Base-by-base conservation (phyloP, 2,797 vertebrate genomes). In the Esox lucius region DNA sequence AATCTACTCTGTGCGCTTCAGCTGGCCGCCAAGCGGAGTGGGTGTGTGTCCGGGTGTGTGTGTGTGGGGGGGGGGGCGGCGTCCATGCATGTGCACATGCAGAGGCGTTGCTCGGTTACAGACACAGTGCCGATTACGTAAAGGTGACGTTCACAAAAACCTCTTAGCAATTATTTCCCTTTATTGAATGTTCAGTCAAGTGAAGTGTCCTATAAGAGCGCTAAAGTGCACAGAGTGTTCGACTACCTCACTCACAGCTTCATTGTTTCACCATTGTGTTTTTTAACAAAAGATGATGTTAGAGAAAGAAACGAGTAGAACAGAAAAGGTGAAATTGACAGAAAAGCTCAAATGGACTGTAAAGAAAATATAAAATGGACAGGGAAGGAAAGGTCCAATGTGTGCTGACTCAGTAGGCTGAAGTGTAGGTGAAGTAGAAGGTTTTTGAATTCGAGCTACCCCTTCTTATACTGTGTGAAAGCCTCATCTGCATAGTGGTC, bases 401-500 rank as follows among this genome's bases (percentile, higher is more conserved):
- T 59, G 7, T 13, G 46, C 79, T 84, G 82, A 80, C 68, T 81
- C 80, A 82, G 81, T 75, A 0, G 22, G 24, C 28, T 80, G 68
- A 75, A 78, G 81, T 61, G 79, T 71, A 73, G 24, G 48, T 2
- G 72, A 78, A 79, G 78, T 73, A 15, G 4, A 42, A 69, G n/a
- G 16, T 22, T n/a, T 78, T 73, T 35, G 22, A 33, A 16, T 68
- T 78, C 72, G 51, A 61, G 69, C 71, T 73, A 31, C 6, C 61
- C 24, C 26, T 24, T 53, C 59, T 28, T 26, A 13, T 24, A 22
- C 24, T 62, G 24, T 62, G 3, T 65, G 28, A 77, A 12, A 12
- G 76, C 76, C 81, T 83, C 80, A 84, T 89, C 84, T 86, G 80
- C 75, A 81, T 15, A 59, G 39, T 59, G 17, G 70, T 77, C 4